Conservation (phyloP, 1,140 invertebrate genomes). For the Galleria mellonella region DNA sequence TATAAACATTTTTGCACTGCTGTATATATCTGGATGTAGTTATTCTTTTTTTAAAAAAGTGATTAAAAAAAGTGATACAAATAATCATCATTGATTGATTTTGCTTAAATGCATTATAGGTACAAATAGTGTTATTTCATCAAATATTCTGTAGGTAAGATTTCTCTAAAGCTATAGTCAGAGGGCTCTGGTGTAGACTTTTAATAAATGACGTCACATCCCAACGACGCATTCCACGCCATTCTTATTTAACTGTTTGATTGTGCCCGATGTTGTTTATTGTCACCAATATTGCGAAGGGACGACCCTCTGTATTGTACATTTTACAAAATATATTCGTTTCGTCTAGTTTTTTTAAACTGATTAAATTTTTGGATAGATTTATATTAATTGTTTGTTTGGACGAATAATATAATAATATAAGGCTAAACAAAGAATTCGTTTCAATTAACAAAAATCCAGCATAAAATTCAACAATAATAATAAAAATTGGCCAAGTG, state of each 20-base stretch:
- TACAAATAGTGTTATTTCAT: neutral
- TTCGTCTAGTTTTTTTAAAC: too few species aligned
- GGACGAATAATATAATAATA: neutral
- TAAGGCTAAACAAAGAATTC: too few species aligned
- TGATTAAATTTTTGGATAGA: neutral
- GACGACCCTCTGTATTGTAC: conserved; percentile 14
- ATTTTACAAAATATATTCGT: too few species aligned
- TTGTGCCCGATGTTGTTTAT: conserved; percentile 54
- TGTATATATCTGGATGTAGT: too few species aligned
- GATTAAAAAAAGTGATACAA: too few species aligned
- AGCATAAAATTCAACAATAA: too few species aligned
- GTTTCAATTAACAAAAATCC: too few species aligned
- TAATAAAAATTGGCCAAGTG: too few species aligned
- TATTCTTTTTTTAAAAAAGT: too few species aligned
- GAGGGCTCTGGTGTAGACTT: conserved; percentile 11
- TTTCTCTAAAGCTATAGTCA: neutral
- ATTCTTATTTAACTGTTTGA: conserved; percentile 57
- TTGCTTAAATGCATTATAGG: too few species aligned
- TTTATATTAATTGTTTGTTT: neutral
- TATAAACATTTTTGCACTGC: too few species aligned
- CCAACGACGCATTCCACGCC: conserved; percentile 34
- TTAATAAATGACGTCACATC: conserved; percentile 53
- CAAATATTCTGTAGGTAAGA: neutral
- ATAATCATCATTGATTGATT: too few species aligned
- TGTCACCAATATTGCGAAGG: conserved; percentile 43